These are phyloP conservation scores for Oncorhynchus keta DNA, from an alignment of 2,113 vertebrate species.

Conservation along the genomic window DNA sequence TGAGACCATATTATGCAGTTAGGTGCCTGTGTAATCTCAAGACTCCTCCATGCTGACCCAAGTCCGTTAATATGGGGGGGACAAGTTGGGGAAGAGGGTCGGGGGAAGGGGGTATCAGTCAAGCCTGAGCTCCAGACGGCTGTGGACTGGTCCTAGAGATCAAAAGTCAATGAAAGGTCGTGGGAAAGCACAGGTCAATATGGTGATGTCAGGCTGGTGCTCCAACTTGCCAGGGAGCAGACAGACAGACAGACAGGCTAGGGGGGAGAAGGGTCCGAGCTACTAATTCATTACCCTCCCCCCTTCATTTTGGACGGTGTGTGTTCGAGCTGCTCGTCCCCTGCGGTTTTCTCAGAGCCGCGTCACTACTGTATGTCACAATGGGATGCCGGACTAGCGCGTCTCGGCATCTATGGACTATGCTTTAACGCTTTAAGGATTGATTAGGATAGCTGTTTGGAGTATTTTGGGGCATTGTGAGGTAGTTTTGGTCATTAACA, in stretches of 20 bases:
- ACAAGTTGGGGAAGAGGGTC: constrained; percentile 37
- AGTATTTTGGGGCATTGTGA: too few relatives aligned
- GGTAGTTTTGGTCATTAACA: too few relatives aligned
- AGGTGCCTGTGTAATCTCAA: constrained; percentile 34
- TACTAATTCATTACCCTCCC: too few relatives aligned
- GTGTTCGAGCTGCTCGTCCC: too few relatives aligned
- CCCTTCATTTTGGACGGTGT: too few relatives aligned
- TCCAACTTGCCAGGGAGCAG: constrained; percentile 49
- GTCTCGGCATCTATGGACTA: too few relatives aligned
- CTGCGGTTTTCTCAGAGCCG: too few relatives aligned
- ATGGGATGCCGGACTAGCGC: too few relatives aligned
- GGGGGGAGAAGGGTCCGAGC: constrained; percentile 11
- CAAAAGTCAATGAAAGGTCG: constrained; percentile 54
- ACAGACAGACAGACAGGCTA: background rate
- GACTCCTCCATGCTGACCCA: constrained; percentile 51
- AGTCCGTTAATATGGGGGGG: constrained; percentile 41
- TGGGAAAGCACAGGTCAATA: constrained; percentile 68
- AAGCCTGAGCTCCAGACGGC: constrained; percentile 49
- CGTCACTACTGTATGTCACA: too few relatives aligned
- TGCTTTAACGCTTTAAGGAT: too few relatives aligned
- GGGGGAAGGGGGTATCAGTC: constrained; percentile 25
- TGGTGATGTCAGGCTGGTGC: constrained; percentile 29
- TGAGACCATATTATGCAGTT: too few relatives aligned
- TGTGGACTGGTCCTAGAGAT: constrained; percentile 47
- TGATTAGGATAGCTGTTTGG: too few relatives aligned